Base-by-base conservation (phyloP, 2,797 vertebrate genomes). In the Propithecus deckenii region DNA sequence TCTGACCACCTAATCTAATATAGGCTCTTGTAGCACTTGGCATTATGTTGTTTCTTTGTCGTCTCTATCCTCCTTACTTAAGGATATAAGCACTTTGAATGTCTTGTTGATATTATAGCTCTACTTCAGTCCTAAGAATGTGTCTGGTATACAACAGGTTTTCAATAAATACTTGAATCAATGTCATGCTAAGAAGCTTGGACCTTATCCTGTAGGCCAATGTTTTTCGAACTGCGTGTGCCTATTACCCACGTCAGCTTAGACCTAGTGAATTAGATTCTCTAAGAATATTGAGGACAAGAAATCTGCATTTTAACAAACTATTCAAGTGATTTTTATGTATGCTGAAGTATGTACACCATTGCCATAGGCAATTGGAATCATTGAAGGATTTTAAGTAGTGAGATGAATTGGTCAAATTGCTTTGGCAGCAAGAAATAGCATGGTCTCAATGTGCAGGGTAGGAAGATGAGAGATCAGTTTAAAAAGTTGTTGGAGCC, bases 401-500 rank as follows among this genome's bases (percentile, higher is more conserved):
- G 14, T 63, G 23, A 35, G 83, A 71, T 87, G 61, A 91, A 75
- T 59, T 95, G 83, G 57, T 89, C 41, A 72, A 20, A 41, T 96
- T 94, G 52, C 59, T 90, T 72, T 89, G 87, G 74, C 52, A 79
- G 63, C 63, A 84, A 61, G 80, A 90, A 83, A 67, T 85, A 95
- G 41, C 63, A 91, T 87, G 65, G 57, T 88, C 75, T 95, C 48
- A 71, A 0, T 86, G 43, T 92, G 50, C 55, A 94, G 48, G 50
- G 5, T 50, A 80, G 57, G 52, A 52, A 88, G 78, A 86, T 83
- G 81, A 95, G 67, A 94, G 46, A 65, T 69, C 55, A 48, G 76
- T 92, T 92, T 43, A 86, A 83, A 95, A 95, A 79, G 55, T 57
- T 91, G 35, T 75, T 15, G 32, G 83, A 96, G 43, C 28, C 84